Conservation (phyloP, 1,140 invertebrate species). For the Brachionus sp. region DNA sequence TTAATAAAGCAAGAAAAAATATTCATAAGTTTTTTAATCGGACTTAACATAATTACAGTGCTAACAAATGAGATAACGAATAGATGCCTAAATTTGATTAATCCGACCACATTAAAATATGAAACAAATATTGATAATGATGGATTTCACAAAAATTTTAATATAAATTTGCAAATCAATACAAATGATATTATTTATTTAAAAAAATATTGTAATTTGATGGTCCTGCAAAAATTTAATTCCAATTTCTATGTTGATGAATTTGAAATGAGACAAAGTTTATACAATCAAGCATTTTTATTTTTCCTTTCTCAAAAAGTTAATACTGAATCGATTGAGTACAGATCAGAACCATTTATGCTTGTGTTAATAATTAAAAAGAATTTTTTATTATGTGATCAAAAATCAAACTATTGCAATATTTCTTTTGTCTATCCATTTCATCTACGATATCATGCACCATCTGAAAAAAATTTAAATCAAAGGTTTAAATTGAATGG, state of each 20-base stretch:
- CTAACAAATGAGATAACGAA: background rate
- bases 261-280: constrained; percentile 13
- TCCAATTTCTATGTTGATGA: constrained; percentile 22
- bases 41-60: background rate
- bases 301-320: constrained; percentile 3
- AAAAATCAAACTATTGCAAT: background rate
- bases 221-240: background rate
- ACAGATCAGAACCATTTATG: background rate
- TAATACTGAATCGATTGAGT: constrained; percentile 20
- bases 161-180: background rate
- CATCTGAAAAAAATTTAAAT: background rate
- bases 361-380: background rate
- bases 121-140: background rate
- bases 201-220: background rate
- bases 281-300: background rate
- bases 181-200: background rate
- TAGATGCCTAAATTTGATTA: background rate
- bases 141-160: background rate
- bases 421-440: background rate
- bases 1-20: background rate
- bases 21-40: background rate
- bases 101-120: background rate
- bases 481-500: background rate
- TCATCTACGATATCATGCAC: constrained; percentile 6
- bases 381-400: background rate